Evolutionary conservation across 2,888 invertebrate species (phyloP).

Genomic region (Tipula lateralis): DNA sequence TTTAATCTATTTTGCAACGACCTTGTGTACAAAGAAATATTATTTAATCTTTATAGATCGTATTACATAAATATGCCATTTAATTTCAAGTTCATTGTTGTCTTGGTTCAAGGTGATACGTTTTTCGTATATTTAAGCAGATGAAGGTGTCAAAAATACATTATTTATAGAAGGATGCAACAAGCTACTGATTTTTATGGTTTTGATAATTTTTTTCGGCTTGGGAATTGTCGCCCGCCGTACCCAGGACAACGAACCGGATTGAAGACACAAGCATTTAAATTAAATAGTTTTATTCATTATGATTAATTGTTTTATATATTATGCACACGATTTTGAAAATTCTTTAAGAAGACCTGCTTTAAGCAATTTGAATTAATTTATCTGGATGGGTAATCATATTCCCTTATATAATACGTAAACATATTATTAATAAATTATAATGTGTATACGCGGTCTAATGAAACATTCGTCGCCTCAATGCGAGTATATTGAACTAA

Average conservation of each 20-base stretch:
- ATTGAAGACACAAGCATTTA: not conserved
- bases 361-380: not conserved
- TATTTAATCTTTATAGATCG: not conserved
- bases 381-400: not conserved
- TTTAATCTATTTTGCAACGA: not conserved
- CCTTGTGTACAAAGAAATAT: not conserved
- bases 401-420: not conserved
- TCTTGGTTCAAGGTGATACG: not conserved
- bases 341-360: not conserved
- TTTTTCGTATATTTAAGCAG: not conserved
- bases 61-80: not conserved
- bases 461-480: not conserved
- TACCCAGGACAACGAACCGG: not conserved
- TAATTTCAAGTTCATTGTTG: conserved; percentile 6
- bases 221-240: not conserved
- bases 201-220: not conserved
- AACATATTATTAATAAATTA: not conserved
- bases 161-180: not conserved
- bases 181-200: not conserved
- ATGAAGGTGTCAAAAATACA: not conserved
- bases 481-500: not conserved
- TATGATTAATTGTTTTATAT: not conserved
- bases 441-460: not conserved
- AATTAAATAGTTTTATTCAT: not conserved
- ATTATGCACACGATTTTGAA: not conserved